Evolutionary conservation across 2,113 vertebrate species (phyloP), one percentile per base, ranked within the genome.

Genomic region (Grammomys dolichurus): DNA sequence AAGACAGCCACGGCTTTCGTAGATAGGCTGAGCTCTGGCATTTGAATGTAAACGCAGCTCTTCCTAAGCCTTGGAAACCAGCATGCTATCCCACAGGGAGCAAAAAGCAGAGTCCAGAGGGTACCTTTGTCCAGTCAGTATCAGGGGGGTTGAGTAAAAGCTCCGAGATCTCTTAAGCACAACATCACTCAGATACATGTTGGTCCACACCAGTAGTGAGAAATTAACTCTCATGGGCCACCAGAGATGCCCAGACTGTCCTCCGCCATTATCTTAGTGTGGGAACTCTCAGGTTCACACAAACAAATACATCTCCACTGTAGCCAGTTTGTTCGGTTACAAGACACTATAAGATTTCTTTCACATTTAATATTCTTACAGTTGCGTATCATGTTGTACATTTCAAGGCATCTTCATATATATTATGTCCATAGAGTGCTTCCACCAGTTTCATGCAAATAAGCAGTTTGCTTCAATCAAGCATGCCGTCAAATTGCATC

Each of bases 331-430:
- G n/a, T 36, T 24, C 19, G 81, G 4, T 56, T 51, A 60, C 17
- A n/a, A 54, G 60, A 78, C 36, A 60, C 86, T 90, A 20, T 86
- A 33, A 90, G 63, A 46, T 65, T 76, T 91, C 48, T 85, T 87
- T 51, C 48, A 4, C 19, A 31, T 65, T 87, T 93, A 94, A 60
- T 94, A 91, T 40, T 91, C 63, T 80, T 73, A 63, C 16, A 63
- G 91, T 94, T 88, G 22, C 65, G 20, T 72, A 69, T 22, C 3
- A 4, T 17, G 26, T 65, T 81, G 58, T 51, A 65, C 31, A 80
- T 97, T 94, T 92, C 78, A 94, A 94, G 96, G 54, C 54, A 73
- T 65, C 94, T 93, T 91, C 56, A 26, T 84, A 22, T 46, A 40
- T 80, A 4, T 86, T 76, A 22, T 93, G 91, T 78, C 54, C 17